phyloP scores from a whole-genome alignment of 2,113 vertebrate genomes.

The Raja brachyura region DNA sequence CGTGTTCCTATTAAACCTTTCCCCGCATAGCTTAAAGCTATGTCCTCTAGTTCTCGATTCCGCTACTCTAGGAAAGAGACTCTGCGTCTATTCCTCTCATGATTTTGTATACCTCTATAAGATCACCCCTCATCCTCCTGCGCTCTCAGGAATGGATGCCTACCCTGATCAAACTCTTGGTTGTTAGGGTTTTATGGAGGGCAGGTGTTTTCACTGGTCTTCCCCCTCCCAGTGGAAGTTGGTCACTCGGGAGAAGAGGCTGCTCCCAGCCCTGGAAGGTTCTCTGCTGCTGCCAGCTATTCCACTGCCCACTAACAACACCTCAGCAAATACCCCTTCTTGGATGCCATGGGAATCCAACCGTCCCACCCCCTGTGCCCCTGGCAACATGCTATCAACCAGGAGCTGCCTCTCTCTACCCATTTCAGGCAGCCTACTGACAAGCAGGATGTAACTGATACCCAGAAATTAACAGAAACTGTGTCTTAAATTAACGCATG shows the following conservation, averaged over 20 bases:
- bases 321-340: not conserved
- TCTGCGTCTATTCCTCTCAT: too few relatives aligned
- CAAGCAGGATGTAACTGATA: not conserved
- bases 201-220: not conserved
- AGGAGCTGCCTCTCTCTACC: not conserved
- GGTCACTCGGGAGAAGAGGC: not conserved
- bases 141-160: too few relatives aligned
- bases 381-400: not conserved
- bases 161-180: not conserved
- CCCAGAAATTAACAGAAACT: not conserved
- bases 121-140: too few relatives aligned
- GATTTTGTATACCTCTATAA: too few relatives aligned
- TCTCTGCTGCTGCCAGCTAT: not conserved
- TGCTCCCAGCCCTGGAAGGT: not conserved
- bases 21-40: too few relatives aligned
- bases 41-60: too few relatives aligned
- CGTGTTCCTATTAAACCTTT: too few relatives aligned
- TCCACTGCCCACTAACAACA: not conserved
- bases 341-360: not conserved
- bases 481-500: not conserved
- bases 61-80: too few relatives aligned
- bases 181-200: not conserved
- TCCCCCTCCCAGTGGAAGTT: not conserved
- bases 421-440: not conserved
- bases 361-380: too few relatives aligned